Base-by-base conservation (phyloP, 2,888 invertebrate species). In the Gortyna flavago region DNA sequence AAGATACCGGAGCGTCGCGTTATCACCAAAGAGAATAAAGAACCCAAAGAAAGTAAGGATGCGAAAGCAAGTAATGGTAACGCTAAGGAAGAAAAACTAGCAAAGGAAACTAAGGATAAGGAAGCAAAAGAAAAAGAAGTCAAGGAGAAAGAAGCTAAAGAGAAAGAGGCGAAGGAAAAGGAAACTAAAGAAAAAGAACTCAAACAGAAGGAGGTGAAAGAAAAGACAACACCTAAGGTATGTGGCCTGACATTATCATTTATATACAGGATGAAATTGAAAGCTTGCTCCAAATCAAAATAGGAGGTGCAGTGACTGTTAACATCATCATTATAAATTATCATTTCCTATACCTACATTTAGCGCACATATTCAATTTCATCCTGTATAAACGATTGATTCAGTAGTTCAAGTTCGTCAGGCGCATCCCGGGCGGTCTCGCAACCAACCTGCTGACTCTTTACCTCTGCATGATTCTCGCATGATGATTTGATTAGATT, bases 1-100 rank as follows among this genome's bases (percentile, higher is more conserved):
- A 94, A 93, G 80, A 35, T 82, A 35, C 81, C 85, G 0, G 95
- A 95, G 69, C 93, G 93, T 41, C 93, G 93, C 32, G 67, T 87
- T 1, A 44, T 93, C 54, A 94, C 94, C 88, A 96, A 95, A 92
- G 95, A 95, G 76, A 95, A 94, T 81, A 95, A 95, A 75, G 95
- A 95, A 77, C 93, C 94, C 41, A 96, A 94, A 89, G 96, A 95
- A 62, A 83, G 70, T 5, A 95, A 94, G 80, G 94, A 94, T 35
- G 70, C 78, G 1, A 95, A 93, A 79, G 66, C 80, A 29, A 91
- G 89, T 67, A 92, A 91, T 64, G 86, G 84, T 29, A 91, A 79
- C 68, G 72, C 80, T 25, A 94, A 92, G 77, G 95, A 95, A 38
- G 93, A 92, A 16, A 81, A 70, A 25, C 35, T 48, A 38, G 48